phyloP scores from a whole-genome alignment of 1,140 invertebrate genomes.

The Temnothorax curvispinosus region DNA sequence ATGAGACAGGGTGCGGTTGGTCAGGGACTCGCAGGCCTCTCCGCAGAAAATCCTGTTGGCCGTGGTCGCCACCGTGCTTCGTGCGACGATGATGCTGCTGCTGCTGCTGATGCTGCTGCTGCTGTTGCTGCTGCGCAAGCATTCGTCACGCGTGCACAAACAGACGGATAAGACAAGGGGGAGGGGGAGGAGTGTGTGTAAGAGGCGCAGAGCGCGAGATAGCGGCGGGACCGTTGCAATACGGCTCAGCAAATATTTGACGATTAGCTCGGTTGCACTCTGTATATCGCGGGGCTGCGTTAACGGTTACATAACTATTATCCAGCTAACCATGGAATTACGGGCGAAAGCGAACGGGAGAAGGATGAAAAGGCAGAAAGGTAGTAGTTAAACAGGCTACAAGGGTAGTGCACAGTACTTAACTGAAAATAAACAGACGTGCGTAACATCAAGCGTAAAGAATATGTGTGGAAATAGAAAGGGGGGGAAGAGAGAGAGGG shows the following conservation, averaged over 20 bases:
- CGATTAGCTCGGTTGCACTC: conserved; percentile 68
- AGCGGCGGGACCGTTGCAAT: conserved; percentile 58
- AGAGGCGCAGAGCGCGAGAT: conserved; percentile 42
- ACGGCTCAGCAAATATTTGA: conserved; percentile 75
- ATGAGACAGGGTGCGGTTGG: conserved; percentile 36
- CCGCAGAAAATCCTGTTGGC: conserved; percentile 50
- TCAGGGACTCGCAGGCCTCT: conserved; percentile 35
- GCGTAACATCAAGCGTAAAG: not conserved
- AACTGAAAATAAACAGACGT: not conserved
- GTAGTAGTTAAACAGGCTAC: not conserved
- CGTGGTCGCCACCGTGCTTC: conserved; percentile 17
- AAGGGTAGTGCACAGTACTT: not conserved
- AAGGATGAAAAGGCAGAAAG: not conserved
- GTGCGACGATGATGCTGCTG: not conserved
- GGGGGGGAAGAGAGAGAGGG: no score
- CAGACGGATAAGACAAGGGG: conserved; percentile 35
- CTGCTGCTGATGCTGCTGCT: not conserved
- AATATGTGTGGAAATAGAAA: not conserved
- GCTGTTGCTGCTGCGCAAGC: conserved; percentile 32
- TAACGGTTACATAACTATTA: conserved; percentile 66
- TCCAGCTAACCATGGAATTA: conserved; percentile 54
- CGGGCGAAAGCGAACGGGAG: conserved; percentile 15
- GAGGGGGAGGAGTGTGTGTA: not conserved
- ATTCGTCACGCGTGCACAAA: conserved; percentile 52
- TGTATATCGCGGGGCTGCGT: conserved; percentile 34